Percentiles rank a stretch among this genome's conserved stretches.
phyloP scores from a whole-genome alignment of 2,113 vertebrate genomes.

The Oostethus manadensis region DNA sequence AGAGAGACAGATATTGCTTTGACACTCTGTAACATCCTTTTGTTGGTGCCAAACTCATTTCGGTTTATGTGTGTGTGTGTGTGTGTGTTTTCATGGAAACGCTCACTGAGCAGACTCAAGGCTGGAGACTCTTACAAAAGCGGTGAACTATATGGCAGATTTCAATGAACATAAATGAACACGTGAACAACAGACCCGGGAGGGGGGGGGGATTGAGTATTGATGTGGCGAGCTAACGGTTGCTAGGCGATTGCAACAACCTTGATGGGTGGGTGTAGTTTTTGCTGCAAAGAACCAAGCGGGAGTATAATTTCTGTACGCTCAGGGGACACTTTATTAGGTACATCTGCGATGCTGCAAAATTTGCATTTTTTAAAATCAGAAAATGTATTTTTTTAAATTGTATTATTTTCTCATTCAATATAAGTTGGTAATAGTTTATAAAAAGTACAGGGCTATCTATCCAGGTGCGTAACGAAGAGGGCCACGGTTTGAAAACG shows the following conservation, averaged over 20 bases:
- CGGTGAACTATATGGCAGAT: conserved; percentile 64
- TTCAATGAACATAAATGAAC: conserved; percentile 70
- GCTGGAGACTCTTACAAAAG: conserved; percentile 55
- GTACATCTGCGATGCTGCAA: too few species aligned
- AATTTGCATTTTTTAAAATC: too few species aligned
- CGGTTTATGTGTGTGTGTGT: conserved; percentile 14
- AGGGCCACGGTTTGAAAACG: too few species aligned
- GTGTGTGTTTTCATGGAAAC: conserved; percentile 44
- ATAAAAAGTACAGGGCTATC: too few species aligned
- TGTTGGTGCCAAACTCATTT: conserved; percentile 49
- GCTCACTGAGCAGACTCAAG: conserved; percentile 61
- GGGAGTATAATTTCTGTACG: too few species aligned
- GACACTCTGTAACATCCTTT: conserved; percentile 46
- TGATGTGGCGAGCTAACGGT: conserved; percentile 24
- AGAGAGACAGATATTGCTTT: conserved; percentile 8
- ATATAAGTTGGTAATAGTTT: too few species aligned
- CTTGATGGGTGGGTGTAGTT: conserved; percentile 28
- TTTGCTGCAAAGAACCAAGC: conserved; percentile 24
- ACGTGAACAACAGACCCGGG: conserved; percentile 33
- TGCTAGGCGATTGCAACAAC: conserved; percentile 54
- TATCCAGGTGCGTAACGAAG: too few species aligned
- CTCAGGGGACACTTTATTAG: neutral
- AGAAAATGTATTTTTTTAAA: too few species aligned
- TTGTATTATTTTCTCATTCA: too few species aligned
- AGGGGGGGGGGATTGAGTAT: neutral